phyloP scores from a whole-genome alignment of 2,888 invertebrate genomes.

The Drosophila meridiana region DNA sequence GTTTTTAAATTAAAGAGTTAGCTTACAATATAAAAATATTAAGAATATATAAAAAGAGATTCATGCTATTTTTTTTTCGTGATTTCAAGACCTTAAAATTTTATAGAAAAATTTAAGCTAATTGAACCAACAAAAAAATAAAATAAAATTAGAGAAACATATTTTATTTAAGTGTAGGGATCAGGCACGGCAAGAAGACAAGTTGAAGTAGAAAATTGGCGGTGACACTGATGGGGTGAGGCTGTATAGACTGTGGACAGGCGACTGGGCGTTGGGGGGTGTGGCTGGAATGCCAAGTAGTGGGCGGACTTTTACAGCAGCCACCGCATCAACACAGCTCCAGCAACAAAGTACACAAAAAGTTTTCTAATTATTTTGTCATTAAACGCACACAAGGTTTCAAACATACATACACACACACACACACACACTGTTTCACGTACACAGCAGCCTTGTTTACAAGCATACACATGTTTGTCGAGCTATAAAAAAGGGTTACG shows the following conservation, averaged over 20 bases:
- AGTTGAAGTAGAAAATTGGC: slow-evolving; percentile 71
- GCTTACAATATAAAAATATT: no score
- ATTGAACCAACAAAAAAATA: not conserved
- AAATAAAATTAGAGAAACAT: not conserved
- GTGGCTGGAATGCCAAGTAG: slow-evolving; percentile 23
- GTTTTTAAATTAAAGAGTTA: not conserved
- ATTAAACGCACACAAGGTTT: slow-evolving; percentile 79
- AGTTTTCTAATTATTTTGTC: slow-evolving; percentile 85
- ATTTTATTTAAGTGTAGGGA: slow-evolving; percentile 12
- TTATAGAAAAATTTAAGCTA: no score
- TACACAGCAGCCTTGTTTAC: slow-evolving; percentile 59
- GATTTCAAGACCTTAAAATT: no score
- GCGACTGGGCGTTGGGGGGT: not conserved
- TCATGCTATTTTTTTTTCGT: not conserved
- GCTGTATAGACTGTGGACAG: slow-evolving; percentile 17
- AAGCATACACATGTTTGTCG: slow-evolving; percentile 74
- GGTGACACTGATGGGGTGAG: slow-evolving; percentile 74
- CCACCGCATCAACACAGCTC: slow-evolving; percentile 59
- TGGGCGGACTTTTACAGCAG: slow-evolving; percentile 31
- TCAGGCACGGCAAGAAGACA: slow-evolving; percentile 10
- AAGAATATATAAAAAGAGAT: no score
- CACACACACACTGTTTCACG: slow-evolving; percentile 16
- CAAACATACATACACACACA: slow-evolving; percentile 25
- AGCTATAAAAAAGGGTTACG: slow-evolving; percentile 80
- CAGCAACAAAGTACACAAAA: slow-evolving; percentile 82